A percentile compares a stretch with the other conserved stretches of the same genome.
Conservation (phyloP, 1,140 invertebrate genomes). For the Ectropis grisescens region DNA sequence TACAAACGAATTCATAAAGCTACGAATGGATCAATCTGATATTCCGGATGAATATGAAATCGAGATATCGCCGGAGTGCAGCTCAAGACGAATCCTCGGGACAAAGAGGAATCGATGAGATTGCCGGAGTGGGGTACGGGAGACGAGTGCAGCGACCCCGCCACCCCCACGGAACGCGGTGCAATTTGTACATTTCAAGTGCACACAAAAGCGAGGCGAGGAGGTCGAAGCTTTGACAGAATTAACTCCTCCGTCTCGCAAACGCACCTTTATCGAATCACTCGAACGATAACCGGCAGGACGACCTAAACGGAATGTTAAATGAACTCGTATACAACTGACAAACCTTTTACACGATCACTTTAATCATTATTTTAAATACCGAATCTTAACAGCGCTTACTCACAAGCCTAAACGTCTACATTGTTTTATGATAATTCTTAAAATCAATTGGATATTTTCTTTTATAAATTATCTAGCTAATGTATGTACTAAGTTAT, state of each 20-base stretch:
- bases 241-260: conserved; percentile 62
- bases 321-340: too few species aligned
- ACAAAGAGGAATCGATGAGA: conserved; percentile 64
- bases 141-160: conserved; percentile 48
- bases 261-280: conserved; percentile 52
- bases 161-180: conserved; percentile 30
- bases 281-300: too few species aligned
- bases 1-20: too few species aligned
- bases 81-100: conserved; percentile 59
- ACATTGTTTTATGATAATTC: too few species aligned
- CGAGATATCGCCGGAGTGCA: conserved; percentile 48
- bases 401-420: too few species aligned
- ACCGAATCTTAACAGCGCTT: too few species aligned
- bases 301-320: conserved; percentile 22
- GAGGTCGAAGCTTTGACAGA: conserved; percentile 63
- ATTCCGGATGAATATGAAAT: conserved; percentile 48
- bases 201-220: conserved; percentile 62
- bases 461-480: too few species aligned
- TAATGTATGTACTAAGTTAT: too few species aligned
- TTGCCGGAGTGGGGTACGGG: conserved; percentile 28
- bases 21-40: conserved; percentile 39
- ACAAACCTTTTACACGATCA: too few species aligned
- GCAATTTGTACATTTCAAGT: conserved; percentile 69
- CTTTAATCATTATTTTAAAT: too few species aligned
- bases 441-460: too few species aligned